A percentile compares a stretch with the other conserved stretches of the same genome.
These are phyloP conservation scores for Lissonota sp. DNA, from an alignment of 2,888 invertebrate genomes.

Conservation along the genomic window DNA sequence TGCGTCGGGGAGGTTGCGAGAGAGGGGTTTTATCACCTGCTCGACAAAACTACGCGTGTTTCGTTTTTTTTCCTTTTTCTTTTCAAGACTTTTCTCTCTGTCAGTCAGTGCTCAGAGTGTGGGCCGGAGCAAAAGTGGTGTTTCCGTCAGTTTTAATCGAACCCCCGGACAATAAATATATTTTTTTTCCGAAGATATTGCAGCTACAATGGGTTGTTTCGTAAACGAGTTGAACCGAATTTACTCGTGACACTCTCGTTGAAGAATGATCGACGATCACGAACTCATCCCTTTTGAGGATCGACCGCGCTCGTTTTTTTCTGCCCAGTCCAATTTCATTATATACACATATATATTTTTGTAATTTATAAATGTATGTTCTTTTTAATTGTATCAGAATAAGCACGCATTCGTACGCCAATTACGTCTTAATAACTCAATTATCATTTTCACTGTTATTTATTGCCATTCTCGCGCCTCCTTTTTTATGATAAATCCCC, in stretches of 20 bases:
- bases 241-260: constrained; percentile 38
- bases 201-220: no score
- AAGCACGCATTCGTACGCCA: constrained; percentile 41
- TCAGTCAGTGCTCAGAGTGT: constrained; percentile 9
- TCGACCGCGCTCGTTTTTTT: constrained; percentile 31
- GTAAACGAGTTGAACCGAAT: neutral
- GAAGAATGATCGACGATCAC: constrained; percentile 52
- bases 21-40: constrained; percentile 55
- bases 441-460: constrained; percentile 57
- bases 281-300: constrained; percentile 55
- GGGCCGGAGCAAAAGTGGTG: neutral
- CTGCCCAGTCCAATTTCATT: no score
- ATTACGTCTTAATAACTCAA: constrained; percentile 63
- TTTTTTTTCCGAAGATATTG: no score
- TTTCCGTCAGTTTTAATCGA: constrained; percentile 50
- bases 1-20: neutral
- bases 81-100: constrained; percentile 5
- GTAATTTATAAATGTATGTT: neutral
- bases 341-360: neutral
- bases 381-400: neutral
- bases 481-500: neutral
- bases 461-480: constrained; percentile 18
- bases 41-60: constrained; percentile 34
- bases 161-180: constrained; percentile 47
- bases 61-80: neutral